These are phyloP conservation scores for Silurus meridionalis DNA, from an alignment of 2,113 vertebrate species.

Conservation along the genomic window DNA sequence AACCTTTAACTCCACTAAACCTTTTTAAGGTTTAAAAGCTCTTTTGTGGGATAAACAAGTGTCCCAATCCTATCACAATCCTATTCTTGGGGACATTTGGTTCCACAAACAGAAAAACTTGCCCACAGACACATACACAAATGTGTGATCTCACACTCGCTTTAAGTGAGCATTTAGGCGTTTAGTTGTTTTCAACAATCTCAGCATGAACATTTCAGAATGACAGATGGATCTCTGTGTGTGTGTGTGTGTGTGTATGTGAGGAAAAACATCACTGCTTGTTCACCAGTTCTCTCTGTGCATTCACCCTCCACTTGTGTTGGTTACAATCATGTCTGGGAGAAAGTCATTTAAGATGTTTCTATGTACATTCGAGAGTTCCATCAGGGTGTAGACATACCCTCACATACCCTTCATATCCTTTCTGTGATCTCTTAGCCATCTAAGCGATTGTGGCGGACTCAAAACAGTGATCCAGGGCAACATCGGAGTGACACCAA, in stretches of 20 bases:
- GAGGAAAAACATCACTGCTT: neutral
- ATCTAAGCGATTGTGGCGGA: neutral
- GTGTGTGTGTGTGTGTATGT: slow-evolving; percentile 24
- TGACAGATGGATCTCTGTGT: slow-evolving; percentile 32
- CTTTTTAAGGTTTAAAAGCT: neutral
- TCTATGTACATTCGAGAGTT: neutral
- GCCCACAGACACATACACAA: neutral
- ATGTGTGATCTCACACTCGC: slow-evolving; percentile 12
- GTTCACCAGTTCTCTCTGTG: slow-evolving; percentile 26
- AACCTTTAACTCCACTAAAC: neutral
- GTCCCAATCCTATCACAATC: neutral
- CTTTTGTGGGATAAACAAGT: neutral
- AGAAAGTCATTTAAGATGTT: slow-evolving; percentile 8
- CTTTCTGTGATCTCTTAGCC: neutral
- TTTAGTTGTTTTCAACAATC: slow-evolving; percentile 47
- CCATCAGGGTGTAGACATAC: neutral
- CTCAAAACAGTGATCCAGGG: slow-evolving; percentile 6
- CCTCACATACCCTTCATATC: neutral
- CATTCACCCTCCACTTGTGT: slow-evolving; percentile 39
- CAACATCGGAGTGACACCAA: neutral
- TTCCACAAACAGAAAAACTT: neutral
- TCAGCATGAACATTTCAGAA: slow-evolving; percentile 34
- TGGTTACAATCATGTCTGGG: neutral
- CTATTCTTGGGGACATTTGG: neutral
- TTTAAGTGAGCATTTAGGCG: slow-evolving; percentile 46